phyloP scores from a whole-genome alignment of 2,888 invertebrate genomes.

The Diaprepes abbreviatus region DNA sequence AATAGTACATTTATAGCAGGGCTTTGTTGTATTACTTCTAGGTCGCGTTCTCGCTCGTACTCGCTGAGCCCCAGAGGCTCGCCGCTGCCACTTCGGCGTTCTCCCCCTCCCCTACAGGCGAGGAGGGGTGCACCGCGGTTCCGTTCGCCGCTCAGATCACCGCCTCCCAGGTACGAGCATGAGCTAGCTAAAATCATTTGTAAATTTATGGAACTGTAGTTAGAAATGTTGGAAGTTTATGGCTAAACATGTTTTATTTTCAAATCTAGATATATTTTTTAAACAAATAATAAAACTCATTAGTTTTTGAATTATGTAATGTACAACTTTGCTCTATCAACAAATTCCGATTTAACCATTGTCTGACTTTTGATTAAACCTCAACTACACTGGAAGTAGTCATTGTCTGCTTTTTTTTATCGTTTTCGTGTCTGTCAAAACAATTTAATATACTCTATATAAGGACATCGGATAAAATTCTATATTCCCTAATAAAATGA shows the following conservation, averaged over 20 bases:
- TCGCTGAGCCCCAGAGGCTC: slow-evolving; percentile 71
- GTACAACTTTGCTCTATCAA: too few relatives aligned
- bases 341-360: too few relatives aligned
- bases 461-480: too few relatives aligned
- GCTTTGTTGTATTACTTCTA: slow-evolving; percentile 61
- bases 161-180: slow-evolving; percentile 63
- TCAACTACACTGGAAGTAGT: too few relatives aligned
- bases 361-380: too few relatives aligned
- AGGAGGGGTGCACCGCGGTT: slow-evolving; percentile 66
- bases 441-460: too few relatives aligned
- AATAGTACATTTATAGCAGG: slow-evolving; percentile 14
- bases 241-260: not conserved
- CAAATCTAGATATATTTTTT: too few relatives aligned
- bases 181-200: slow-evolving; percentile 37
- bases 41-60: slow-evolving; percentile 77
- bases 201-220: slow-evolving; percentile 23
- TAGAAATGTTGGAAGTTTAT: slow-evolving; percentile 9
- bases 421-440: too few relatives aligned
- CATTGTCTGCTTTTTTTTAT: too few relatives aligned
- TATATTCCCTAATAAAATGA: too few relatives aligned
- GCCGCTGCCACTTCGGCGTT: slow-evolving; percentile 62
- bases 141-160: slow-evolving; percentile 69
- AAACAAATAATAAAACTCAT: too few relatives aligned
- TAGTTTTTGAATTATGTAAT: too few relatives aligned
- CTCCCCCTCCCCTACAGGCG: slow-evolving; percentile 56